Base-by-base conservation (phyloP, 2,888 invertebrate genomes). In the Sarcophaga rosellei region DNA sequence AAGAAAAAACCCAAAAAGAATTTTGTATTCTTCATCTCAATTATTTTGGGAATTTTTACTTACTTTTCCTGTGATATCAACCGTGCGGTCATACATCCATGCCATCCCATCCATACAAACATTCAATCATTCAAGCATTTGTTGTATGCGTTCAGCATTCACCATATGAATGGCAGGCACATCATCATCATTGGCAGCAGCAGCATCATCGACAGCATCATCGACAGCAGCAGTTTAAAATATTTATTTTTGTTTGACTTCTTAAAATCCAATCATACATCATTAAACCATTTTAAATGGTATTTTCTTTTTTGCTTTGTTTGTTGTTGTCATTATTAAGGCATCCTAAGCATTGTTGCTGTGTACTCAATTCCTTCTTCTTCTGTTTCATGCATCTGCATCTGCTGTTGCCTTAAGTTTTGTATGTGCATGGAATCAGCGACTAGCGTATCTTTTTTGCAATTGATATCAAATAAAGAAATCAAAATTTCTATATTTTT, bases 401-500 rank as follows among this genome's bases (percentile, higher is more conserved):
- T 35, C 35, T 35, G 8, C 35, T 35, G 1, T 35, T 35, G 35
- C 35, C 1, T 35, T 35, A 10, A 35, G 35, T 8, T 35, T 1
- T 35, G 10, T 35, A 10, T 35, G 35, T 15, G 2, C 11, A 15
- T 1, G 11, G 3, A 53, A 0, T 4, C 17, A 12, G 53, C 4
- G 5, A 15, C 8, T 15, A 15, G 4, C 15, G 5, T 17, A 53
- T 15, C 17, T 0, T 53, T 10, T 53, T 70, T 80, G 79, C 75
- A 70, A 80, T 80, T 61, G 75, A 84, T 84, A 79, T 75, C 79
- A 70, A 84, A 84, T 84, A 76, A 84, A 84, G 84, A 84, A 84
- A 80, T 84, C 84, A 80, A 84, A 76, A 84, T 79, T 35, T 70
- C n/a, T 76, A 80, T 75, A 84, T 75, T 84, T 84, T 65, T 57